These are phyloP conservation scores for Drosophila tsacasi DNA, from an alignment of 1,140 invertebrate species.

Conservation along the genomic window DNA sequence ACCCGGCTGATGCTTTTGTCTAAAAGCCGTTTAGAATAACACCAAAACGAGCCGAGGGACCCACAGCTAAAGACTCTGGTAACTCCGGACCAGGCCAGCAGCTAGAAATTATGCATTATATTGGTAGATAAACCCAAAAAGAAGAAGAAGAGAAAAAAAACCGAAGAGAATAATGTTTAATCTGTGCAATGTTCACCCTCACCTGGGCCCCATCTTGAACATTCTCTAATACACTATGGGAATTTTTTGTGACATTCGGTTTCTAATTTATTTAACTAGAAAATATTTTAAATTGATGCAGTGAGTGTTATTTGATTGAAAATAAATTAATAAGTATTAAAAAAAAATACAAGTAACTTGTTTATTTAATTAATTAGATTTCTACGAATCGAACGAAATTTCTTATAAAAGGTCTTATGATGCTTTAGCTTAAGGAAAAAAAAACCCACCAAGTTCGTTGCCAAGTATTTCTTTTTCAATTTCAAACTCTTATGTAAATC, in stretches of 20 bases:
- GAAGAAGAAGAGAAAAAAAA: constrained; percentile 6
- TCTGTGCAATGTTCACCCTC: constrained; percentile 66
- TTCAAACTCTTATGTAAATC: not conserved
- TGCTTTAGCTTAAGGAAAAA: too few species aligned
- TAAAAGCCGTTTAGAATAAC: constrained; percentile 84
- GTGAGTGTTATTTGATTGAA: not conserved
- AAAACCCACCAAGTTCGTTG: constrained; percentile 1
- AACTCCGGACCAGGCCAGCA: constrained; percentile 57
- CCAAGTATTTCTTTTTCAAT: not conserved
- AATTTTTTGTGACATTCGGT: not conserved
- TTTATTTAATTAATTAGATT: too few species aligned
- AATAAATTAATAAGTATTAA: too few species aligned
- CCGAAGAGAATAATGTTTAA: constrained; percentile 64
- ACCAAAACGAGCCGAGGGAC: constrained; percentile 54
- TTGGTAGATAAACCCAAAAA: constrained; percentile 41
- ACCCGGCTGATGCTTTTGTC: constrained; percentile 73
- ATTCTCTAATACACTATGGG: constrained; percentile 11
- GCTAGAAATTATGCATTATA: constrained; percentile 76
- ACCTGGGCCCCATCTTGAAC: constrained; percentile 26
- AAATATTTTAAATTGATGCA: not conserved
- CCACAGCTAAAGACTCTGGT: constrained; percentile 20
- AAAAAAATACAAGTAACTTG: too few species aligned
- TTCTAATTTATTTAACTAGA: not conserved
- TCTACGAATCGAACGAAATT: too few species aligned
- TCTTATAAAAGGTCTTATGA: too few species aligned